Evolutionary conservation across 2,888 invertebrate genomes (phyloP).

Genomic region (Hypselothyrea guttata): DNA sequence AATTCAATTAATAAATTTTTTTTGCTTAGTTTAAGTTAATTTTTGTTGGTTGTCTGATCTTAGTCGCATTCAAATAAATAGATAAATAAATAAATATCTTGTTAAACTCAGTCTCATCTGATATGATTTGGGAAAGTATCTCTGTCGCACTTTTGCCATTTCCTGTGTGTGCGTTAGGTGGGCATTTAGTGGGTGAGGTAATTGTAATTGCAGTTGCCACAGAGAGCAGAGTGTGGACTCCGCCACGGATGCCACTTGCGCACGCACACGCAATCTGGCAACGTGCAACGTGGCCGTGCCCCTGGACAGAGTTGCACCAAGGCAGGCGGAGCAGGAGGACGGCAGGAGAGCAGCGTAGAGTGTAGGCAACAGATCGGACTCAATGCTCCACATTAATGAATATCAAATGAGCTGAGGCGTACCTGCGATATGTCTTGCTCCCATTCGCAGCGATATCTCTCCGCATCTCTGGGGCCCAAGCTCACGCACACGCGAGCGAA

Average conservation of each 20-base stretch:
- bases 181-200: conserved; percentile 60
- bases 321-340: not conserved
- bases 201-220: conserved; percentile 47
- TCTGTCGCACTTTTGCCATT: conserved; percentile 33
- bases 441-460: conserved; percentile 55
- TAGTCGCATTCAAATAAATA: no score
- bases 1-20: no score
- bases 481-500: conserved; percentile 51
- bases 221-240: conserved; percentile 33
- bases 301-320: conserved; percentile 26
- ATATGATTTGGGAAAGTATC: conserved; percentile 16
- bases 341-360: not conserved
- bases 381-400: conserved; percentile 79
- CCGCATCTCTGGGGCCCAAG: conserved; percentile 38
- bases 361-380: conserved; percentile 53
- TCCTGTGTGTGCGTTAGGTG: conserved; percentile 55
- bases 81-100: no score
- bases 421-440: conserved; percentile 73
- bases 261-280: conserved; percentile 29
- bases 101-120: no score
- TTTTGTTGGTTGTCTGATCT: no score
- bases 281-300: conserved; percentile 51
- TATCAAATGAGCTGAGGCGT: conserved; percentile 75
- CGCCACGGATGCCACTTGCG: conserved; percentile 34
- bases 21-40: no score